These are phyloP conservation scores for Incurvaria masculella DNA, from an alignment of 2,888 invertebrate species.

Conservation along the genomic window DNA sequence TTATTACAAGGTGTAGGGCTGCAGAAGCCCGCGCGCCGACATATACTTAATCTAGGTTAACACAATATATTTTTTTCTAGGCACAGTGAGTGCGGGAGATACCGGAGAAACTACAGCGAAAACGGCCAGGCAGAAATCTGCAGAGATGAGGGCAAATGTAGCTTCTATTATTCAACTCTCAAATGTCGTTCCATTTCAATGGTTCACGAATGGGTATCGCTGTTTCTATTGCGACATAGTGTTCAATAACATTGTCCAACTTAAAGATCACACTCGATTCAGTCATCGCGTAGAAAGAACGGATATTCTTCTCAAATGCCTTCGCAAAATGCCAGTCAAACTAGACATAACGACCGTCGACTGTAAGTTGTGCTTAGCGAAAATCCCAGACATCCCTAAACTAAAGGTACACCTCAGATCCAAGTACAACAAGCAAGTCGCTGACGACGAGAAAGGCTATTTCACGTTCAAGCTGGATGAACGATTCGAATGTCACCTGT, in stretches of 20 bases:
- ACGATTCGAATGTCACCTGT: conserved; percentile 25
- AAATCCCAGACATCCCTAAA: conserved; percentile 25
- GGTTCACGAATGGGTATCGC: conserved; percentile 34
- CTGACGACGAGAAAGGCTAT: not conserved
- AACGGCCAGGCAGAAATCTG: too few relatives aligned
- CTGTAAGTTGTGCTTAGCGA: conserved; percentile 32
- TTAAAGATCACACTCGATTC: conserved; percentile 29
- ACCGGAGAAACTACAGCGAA: too few relatives aligned
- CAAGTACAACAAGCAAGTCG: conserved; percentile 21
- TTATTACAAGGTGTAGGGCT: too few relatives aligned
- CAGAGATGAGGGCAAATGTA: too few relatives aligned
- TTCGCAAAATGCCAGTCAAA: conserved; percentile 17
- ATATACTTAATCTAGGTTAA: too few relatives aligned
- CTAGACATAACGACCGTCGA: conserved; percentile 34
- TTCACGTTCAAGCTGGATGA: not conserved
- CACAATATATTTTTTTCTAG: too few relatives aligned
- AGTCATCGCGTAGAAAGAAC: conserved; percentile 24
- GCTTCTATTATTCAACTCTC: conserved; percentile 33
- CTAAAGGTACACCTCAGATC: conserved; percentile 29
- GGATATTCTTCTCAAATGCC: too few relatives aligned
- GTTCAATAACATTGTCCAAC: conserved; percentile 32
- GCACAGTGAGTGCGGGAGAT: too few relatives aligned
- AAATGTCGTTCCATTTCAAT: conserved; percentile 37
- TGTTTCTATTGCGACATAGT: conserved; percentile 32
- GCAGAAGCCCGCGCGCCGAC: too few relatives aligned